Percentiles rank a stretch among this genome's conserved stretches.
Evolutionary conservation across 1,140 invertebrate genomes (phyloP).

Genomic region (Sycophila sp.): DNA sequence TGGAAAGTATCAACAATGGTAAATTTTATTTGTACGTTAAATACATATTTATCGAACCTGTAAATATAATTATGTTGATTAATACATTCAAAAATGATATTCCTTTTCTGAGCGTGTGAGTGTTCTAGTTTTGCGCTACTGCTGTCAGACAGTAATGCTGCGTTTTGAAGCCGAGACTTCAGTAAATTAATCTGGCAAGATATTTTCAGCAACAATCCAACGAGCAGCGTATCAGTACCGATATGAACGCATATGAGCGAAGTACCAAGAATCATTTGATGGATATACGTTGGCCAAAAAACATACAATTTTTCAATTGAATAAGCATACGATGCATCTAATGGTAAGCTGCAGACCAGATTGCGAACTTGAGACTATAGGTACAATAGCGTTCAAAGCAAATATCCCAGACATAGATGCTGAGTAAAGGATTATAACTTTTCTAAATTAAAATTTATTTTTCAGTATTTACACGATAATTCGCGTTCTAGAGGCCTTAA

Average conservation of each 20-base stretch:
- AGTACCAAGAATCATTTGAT: background rate
- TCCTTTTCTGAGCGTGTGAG: too few relatives aligned
- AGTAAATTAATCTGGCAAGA: background rate
- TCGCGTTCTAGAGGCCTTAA: too few relatives aligned
- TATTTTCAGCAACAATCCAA: background rate
- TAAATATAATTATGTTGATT: background rate
- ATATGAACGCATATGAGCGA: background rate
- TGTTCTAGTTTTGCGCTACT: too few relatives aligned
- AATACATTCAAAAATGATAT: background rate
- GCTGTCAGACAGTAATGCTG: too few relatives aligned
- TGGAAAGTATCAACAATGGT: background rate
- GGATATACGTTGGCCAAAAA: background rate
- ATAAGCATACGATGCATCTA: background rate
- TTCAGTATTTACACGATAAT: too few relatives aligned
- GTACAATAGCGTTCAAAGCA: background rate
- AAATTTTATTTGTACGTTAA: too few relatives aligned
- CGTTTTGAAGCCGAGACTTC: too few relatives aligned
- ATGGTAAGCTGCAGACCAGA: background rate
- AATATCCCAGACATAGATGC: background rate
- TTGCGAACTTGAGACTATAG: background rate
- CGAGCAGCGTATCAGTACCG: background rate
- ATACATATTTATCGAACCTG: background rate
- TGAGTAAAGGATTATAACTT: background rate
- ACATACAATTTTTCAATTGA: background rate
- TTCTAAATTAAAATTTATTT: background rate